Percentiles rank a stretch among this genome's conserved stretches.
Conservation (phyloP, 2,113 vertebrate species). For the Pardalotus punctatus region DNA sequence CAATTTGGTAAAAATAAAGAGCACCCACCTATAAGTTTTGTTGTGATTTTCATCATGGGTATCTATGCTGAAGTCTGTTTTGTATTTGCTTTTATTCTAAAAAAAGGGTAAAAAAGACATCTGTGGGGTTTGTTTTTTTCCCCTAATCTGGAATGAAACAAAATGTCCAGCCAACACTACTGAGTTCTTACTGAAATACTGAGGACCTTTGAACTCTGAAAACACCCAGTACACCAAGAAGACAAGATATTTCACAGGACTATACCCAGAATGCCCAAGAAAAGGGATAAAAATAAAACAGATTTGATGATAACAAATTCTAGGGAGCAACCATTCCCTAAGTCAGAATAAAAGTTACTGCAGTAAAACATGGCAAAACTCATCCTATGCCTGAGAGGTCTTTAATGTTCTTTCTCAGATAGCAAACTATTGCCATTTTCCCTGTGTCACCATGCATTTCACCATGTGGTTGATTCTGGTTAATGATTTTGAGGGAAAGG, state of each 20-base stretch:
- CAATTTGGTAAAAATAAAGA: neutral
- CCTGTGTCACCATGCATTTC: neutral
- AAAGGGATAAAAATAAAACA: conserved; percentile 7
- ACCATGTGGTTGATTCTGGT: neutral
- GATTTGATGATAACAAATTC: neutral
- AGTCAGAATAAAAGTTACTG: neutral
- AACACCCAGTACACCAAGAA: neutral
- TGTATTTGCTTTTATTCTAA: neutral
- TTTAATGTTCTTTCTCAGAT: neutral
- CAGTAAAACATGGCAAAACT: neutral
- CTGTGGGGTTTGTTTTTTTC: fast-evolving
- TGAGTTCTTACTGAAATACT: conserved; percentile 5
- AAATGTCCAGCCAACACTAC: conserved; percentile 39
- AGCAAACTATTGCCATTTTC: neutral
- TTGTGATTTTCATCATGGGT: neutral
- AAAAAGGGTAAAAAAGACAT: neutral
- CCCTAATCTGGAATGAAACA: conserved; percentile 27
- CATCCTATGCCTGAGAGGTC: neutral
- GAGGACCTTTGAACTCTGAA: neutral
- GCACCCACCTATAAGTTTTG: neutral
- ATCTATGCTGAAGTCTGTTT: neutral
- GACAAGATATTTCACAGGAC: neutral
- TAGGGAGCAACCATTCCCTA: neutral
- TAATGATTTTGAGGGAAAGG: neutral
- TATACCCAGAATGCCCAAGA: neutral